Evolutionary conservation across 1,140 invertebrate species (phyloP).

Genomic region (Chelonus insularis): DNA sequence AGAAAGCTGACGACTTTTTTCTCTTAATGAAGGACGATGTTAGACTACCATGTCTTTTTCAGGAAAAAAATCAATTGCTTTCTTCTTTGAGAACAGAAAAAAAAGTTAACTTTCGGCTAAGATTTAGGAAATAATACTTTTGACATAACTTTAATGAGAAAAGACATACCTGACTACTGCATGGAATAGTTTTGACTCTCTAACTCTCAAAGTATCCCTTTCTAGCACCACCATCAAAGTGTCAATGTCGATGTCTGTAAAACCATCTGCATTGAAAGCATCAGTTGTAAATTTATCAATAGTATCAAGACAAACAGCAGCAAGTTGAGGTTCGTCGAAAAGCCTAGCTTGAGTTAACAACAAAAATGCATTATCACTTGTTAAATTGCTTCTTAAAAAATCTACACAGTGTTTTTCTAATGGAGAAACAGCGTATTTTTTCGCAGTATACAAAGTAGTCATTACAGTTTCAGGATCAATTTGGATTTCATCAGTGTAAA

Average conservation of each 20-base stretch:
- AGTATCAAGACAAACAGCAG: constrained; percentile 78
- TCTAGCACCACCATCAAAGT: constrained; percentile 80
- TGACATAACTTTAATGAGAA: too few species aligned
- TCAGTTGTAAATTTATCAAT: constrained; percentile 87
- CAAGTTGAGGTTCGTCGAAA: constrained; percentile 81
- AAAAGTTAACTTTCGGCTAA: too few species aligned
- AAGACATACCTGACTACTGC: constrained; percentile 65
- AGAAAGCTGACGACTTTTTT: too few species aligned
- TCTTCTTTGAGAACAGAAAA: too few species aligned
- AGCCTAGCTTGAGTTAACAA: constrained; percentile 77
- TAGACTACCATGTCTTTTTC: too few species aligned
- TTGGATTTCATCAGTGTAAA: constrained; percentile 84
- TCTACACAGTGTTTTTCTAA: constrained; percentile 85
- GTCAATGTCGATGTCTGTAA: constrained; percentile 84
- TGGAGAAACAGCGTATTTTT: constrained; percentile 84
- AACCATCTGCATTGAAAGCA: constrained; percentile 81
- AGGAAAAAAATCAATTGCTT: too few species aligned
- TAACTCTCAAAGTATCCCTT: constrained; percentile 79
- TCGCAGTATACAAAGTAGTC: constrained; percentile 84
- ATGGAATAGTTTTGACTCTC: constrained; percentile 81
- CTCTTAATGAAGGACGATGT: too few species aligned
- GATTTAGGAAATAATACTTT: too few species aligned
- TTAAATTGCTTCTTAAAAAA: constrained; percentile 79
- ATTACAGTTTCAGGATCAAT: constrained; percentile 86
- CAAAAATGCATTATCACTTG: constrained; percentile 85